Conservation (phyloP, 2,797 vertebrate genomes). For the Luscinia megarhynchos region DNA sequence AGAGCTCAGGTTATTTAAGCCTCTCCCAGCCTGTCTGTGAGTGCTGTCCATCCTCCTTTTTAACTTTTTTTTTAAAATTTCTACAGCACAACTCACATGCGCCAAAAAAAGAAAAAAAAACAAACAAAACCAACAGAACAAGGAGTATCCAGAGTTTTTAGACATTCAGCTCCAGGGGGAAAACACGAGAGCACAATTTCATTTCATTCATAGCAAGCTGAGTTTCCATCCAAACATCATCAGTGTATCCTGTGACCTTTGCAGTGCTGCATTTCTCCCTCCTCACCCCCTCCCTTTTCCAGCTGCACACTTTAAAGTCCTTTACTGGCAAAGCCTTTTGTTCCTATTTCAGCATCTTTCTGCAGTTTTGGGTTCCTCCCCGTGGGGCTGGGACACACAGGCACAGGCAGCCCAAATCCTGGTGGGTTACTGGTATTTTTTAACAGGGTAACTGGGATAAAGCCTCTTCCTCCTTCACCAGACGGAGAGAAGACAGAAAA, state of each 20-base stretch:
- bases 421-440: background rate
- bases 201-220: slow-evolving; percentile 63
- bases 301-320: slow-evolving; percentile 21
- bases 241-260: slow-evolving; percentile 60
- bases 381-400: background rate
- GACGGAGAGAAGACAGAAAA: background rate
- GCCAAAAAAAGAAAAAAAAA: background rate
- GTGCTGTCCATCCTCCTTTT: background rate
- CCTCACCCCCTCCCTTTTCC: slow-evolving; percentile 43
- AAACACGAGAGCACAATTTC: slow-evolving; percentile 41
- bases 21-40: background rate
- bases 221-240: slow-evolving; percentile 68
- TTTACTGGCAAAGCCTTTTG: slow-evolving; percentile 26
- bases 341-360: slow-evolving; percentile 22
- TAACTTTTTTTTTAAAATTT: background rate
- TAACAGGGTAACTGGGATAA: background rate
- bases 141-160: slow-evolving; percentile 39
- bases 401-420: background rate
- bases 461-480: background rate
- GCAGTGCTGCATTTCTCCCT: slow-evolving; percentile 32
- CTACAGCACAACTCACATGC: slow-evolving; percentile 4
- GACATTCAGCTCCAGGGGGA: slow-evolving; percentile 61
- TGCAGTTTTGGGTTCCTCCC: background rate
- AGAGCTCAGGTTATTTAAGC: background rate
- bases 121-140: slow-evolving; percentile 2